Conservation (phyloP, 1,140 invertebrate genomes). For the Solen grandis region DNA sequence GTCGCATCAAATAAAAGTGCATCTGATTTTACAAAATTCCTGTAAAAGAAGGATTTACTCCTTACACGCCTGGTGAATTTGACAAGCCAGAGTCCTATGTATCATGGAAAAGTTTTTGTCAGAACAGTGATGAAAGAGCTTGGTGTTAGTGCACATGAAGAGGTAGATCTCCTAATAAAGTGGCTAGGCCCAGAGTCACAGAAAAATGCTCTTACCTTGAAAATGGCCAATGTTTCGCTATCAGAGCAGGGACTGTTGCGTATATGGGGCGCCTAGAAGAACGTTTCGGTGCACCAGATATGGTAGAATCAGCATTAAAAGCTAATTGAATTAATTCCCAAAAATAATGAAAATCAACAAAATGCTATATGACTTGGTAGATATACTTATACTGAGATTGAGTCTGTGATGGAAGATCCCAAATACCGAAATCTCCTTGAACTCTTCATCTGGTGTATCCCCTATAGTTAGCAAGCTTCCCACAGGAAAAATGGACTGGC, state of each 20-base stretch:
- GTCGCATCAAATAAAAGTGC: no score
- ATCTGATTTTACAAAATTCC: no score
- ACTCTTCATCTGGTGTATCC: constrained; percentile 46
- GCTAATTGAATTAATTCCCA: constrained; percentile 37
- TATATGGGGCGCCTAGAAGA: constrained; percentile 42
- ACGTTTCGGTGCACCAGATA: constrained; percentile 35
- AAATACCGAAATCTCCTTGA: constrained; percentile 21
- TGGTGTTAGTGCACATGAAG: background rate
- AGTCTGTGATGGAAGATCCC: constrained; percentile 38
- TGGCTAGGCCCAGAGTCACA: constrained; percentile 40
- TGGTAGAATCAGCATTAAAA: constrained; percentile 35
- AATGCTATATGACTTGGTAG: constrained; percentile 37
- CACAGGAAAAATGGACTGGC: constrained; percentile 51
- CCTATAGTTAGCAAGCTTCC: constrained; percentile 52
- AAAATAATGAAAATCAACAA: constrained; percentile 48
- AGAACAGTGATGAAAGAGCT: constrained; percentile 3
- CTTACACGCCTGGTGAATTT: no score
- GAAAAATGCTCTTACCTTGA: constrained; percentile 14
- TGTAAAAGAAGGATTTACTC: no score
- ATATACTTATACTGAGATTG: constrained; percentile 43
- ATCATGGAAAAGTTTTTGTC: constrained; percentile 10
- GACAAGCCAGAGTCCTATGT: background rate
- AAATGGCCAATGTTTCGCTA: background rate
- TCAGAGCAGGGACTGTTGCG: background rate
- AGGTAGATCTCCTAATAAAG: constrained; percentile 40